phyloP scores from a whole-genome alignment of 2,113 vertebrate species.

The Chascanopsetta lugubris region DNA sequence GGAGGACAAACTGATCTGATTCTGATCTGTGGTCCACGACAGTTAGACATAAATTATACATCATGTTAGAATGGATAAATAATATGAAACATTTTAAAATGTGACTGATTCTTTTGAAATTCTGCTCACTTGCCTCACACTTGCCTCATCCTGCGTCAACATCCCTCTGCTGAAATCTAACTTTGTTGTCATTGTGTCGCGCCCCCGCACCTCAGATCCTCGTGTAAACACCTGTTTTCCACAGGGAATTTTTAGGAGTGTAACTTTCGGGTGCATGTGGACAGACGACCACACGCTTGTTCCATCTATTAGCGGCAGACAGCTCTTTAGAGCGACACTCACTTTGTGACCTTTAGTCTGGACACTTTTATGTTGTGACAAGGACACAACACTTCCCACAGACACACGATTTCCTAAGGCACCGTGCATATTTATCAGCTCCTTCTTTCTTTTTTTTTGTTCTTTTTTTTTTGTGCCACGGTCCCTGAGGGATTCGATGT shows the following conservation, averaged over 20 bases:
- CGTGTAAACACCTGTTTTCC: slow-evolving; percentile 54
- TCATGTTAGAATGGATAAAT: too few relatives aligned
- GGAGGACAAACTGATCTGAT: not conserved
- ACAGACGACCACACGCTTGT: slow-evolving; percentile 51
- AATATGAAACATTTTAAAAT: too few relatives aligned
- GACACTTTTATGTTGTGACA: slow-evolving; percentile 61
- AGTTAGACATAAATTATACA: not conserved
- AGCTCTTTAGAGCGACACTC: slow-evolving; percentile 66
- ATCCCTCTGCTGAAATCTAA: slow-evolving; percentile 28
- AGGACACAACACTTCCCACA: slow-evolving; percentile 66
- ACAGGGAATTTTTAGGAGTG: slow-evolving; percentile 54
- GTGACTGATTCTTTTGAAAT: not conserved
- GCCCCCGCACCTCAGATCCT: not conserved
- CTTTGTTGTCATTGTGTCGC: slow-evolving; percentile 2
- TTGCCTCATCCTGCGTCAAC: too few relatives aligned
- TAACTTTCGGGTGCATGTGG: slow-evolving; percentile 59
- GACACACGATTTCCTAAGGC: slow-evolving; percentile 36
- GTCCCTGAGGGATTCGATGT: slow-evolving; percentile 43
- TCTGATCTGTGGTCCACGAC: not conserved
- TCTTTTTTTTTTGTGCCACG: too few relatives aligned
- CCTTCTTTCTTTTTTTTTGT: too few relatives aligned
- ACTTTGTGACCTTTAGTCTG: slow-evolving; percentile 60
- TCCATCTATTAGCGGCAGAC: slow-evolving; percentile 71
- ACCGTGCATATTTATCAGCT: slow-evolving; percentile 60
- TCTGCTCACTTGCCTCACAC: not conserved